Conservation (phyloP, 2,797 vertebrate species). For the Malurus leucopterus region DNA sequence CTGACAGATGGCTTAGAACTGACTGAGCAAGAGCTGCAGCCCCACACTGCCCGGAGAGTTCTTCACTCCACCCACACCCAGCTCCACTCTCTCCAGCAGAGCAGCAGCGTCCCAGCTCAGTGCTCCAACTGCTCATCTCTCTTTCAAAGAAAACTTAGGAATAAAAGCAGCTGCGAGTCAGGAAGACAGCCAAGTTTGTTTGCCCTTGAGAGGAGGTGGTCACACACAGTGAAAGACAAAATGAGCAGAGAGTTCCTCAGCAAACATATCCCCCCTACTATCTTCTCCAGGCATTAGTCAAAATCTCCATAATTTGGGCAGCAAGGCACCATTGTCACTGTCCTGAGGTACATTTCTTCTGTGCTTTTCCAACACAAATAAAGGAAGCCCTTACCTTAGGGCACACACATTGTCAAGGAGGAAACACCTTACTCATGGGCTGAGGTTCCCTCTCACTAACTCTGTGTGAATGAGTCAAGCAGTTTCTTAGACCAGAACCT, state of each 20-base stretch:
- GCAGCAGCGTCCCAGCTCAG: background rate
- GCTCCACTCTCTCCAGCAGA: background rate
- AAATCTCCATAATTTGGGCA: background rate
- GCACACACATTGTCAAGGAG: background rate
- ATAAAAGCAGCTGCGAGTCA: slow-evolving; percentile 19
- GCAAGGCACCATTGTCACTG: background rate
- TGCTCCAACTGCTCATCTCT: slow-evolving; percentile 25
- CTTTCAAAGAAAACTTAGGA: slow-evolving; percentile 46
- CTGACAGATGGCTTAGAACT: background rate
- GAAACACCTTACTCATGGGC: background rate
- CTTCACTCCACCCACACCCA: background rate
- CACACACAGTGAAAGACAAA: background rate
- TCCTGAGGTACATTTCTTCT: background rate
- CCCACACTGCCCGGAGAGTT: background rate
- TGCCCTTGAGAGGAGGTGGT: slow-evolving; percentile 42
- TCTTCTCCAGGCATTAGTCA: background rate
- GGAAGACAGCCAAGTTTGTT: slow-evolving; percentile 37
- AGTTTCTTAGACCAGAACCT: background rate
- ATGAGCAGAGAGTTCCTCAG: background rate
- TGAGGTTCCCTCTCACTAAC: background rate
- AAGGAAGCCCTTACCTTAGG: background rate
- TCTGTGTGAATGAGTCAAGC: background rate
- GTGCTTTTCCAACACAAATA: background rate
- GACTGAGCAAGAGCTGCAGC: background rate
- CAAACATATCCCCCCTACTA: background rate